These are phyloP conservation scores for Scylla paramamosain DNA, from an alignment of 1,140 invertebrate genomes.

Conservation along the genomic window DNA sequence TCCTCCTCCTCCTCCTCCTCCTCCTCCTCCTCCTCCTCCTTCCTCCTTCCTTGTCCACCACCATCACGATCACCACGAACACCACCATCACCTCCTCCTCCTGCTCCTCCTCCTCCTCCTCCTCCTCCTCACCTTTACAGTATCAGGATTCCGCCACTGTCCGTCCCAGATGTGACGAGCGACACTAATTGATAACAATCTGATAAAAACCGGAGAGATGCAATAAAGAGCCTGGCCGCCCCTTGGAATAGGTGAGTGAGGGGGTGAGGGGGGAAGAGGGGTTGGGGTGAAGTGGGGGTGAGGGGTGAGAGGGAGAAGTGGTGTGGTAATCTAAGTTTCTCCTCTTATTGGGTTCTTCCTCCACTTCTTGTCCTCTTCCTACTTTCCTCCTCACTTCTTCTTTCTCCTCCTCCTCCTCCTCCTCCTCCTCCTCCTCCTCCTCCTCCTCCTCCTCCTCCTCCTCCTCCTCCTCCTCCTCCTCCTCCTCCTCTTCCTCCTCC, in stretches of 20 bases:
- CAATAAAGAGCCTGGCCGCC: conserved; percentile 39
- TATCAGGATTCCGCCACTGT: conserved; percentile 55
- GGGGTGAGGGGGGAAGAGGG: not conserved
- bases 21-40: not conserved
- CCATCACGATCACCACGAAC: not conserved
- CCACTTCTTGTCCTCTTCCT: no score
- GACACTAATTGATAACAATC: conserved; percentile 70
- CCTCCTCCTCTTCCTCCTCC: no score
- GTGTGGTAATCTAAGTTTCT: not conserved
- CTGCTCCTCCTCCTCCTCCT: not conserved
- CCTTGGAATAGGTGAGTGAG: conserved; percentile 44
- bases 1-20: not conserved
- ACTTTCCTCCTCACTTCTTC: no score
- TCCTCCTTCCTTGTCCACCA: no score
- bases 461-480: not conserved
- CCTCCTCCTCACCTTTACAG: not conserved
- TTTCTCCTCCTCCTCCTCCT: no score
- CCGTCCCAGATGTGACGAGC: conserved; percentile 46
- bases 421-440: not conserved
- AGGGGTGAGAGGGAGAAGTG: not conserved
- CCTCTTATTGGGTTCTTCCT: no score
- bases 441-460: not conserved
- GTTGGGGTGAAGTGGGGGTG: not conserved
- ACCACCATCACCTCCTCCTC: not conserved
- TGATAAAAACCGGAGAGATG: conserved; percentile 5